phyloP scores from a whole-genome alignment of 2,888 invertebrate species.

The Peribatodes rhomboidaria region DNA sequence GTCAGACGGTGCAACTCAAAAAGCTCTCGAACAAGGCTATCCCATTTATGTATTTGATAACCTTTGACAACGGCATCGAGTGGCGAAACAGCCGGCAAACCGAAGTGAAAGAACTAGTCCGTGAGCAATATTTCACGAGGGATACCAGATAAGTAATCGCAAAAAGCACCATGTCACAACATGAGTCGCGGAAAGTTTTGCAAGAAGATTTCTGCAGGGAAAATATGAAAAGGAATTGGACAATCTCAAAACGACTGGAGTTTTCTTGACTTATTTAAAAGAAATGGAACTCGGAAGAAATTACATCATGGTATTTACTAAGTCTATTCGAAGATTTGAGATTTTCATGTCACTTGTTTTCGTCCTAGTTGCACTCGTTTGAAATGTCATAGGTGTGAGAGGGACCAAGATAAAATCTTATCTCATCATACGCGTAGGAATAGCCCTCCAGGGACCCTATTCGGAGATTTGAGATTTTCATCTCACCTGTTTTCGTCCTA shows the following conservation, averaged over 20 bases:
- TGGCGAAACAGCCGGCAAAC: conserved; percentile 71
- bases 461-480: too few relatives aligned
- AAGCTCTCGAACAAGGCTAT: conserved; percentile 44
- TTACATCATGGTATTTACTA: too few relatives aligned
- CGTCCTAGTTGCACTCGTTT: too few relatives aligned
- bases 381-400: too few relatives aligned
- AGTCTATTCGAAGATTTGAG: too few relatives aligned
- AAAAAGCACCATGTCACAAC: conserved; percentile 77
- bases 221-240: neutral
- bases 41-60: conserved; percentile 67
- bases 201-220: conserved; percentile 58
- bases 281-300: too few relatives aligned
- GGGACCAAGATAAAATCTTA: too few relatives aligned
- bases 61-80: conserved; percentile 66
- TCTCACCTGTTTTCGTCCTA: too few relatives aligned
- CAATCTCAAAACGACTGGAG: neutral
- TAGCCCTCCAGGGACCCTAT: too few relatives aligned
- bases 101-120: conserved; percentile 68
- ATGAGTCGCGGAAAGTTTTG: conserved; percentile 72
- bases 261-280: too few relatives aligned
- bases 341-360: too few relatives aligned
- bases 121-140: conserved; percentile 74
- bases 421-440: too few relatives aligned
- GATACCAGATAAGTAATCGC: conserved; percentile 76
- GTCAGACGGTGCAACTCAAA: conserved; percentile 24